Evolutionary conservation across 2,888 invertebrate species (phyloP).

Genomic region (Rhagonycha fulva): DNA sequence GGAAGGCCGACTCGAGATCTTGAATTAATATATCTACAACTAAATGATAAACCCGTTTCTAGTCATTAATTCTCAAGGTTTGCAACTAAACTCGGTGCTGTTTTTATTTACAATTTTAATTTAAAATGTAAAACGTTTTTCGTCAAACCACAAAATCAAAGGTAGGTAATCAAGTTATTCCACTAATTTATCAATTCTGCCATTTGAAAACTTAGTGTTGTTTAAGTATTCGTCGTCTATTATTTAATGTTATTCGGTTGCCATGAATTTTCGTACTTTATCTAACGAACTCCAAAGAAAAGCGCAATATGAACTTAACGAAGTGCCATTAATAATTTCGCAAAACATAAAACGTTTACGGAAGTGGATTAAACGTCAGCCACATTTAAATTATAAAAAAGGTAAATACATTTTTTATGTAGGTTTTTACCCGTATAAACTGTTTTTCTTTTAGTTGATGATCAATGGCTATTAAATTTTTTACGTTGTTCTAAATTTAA

Average conservation of each 20-base stretch:
- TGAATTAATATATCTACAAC: background rate
- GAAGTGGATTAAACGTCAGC: slow-evolving; percentile 63
- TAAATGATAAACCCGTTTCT: background rate
- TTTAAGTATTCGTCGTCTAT: background rate
- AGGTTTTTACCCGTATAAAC: background rate
- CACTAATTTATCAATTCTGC: background rate
- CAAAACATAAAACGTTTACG: slow-evolving; percentile 59
- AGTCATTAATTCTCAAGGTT: background rate
- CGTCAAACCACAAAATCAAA: background rate
- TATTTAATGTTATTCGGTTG: background rate
- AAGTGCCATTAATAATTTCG: slow-evolving; percentile 56
- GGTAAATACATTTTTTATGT: background rate
- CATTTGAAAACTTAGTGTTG: background rate
- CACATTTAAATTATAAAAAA: slow-evolving; percentile 57
- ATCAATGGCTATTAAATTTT: slow-evolving; percentile 60
- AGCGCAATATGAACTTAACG: slow-evolving; percentile 60
- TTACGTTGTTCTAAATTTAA: slow-evolving; percentile 62
- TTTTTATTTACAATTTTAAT: background rate
- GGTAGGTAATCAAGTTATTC: background rate
- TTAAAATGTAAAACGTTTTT: background rate
- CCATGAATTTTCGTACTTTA: slow-evolving; percentile 12
- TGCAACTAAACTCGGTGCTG: background rate
- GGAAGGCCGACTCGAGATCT: background rate
- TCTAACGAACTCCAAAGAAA: slow-evolving; percentile 56
- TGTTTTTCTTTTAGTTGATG: slow-evolving; percentile 49